Conservation (phyloP, 2,113 vertebrate species). For the Amblyornis subalaris region DNA sequence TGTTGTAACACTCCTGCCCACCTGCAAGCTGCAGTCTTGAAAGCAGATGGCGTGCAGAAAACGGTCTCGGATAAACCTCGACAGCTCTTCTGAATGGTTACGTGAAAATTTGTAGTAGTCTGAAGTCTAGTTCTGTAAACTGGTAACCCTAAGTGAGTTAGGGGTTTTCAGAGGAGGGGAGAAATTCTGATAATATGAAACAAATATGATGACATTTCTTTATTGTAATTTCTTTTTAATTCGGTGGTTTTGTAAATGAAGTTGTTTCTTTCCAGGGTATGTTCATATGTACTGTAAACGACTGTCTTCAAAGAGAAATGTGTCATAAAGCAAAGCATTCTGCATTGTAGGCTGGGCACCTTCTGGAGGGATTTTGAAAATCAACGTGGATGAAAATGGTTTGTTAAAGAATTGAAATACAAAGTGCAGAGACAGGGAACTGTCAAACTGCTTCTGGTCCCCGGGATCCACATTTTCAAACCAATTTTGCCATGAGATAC, state of each 20-base stretch:
- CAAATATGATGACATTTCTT: constrained; percentile 44
- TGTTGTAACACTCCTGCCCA: constrained; percentile 20
- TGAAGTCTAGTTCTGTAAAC: constrained; percentile 25
- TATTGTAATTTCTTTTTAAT: constrained; percentile 39
- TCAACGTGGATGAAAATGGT: not conserved
- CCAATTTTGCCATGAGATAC: not conserved
- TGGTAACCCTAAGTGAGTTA: constrained; percentile 46
- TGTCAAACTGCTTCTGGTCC: not conserved
- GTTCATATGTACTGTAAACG: constrained; percentile 90
- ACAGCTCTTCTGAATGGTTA: not conserved
- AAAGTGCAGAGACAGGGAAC: not conserved
- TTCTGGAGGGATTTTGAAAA: not conserved
- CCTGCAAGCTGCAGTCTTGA: not conserved
- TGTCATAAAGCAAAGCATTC: not conserved
- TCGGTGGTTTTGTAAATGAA: constrained; percentile 74
- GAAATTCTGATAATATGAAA: constrained; percentile 37
- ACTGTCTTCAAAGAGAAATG: constrained; percentile 69
- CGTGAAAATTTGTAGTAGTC: constrained; percentile 35
- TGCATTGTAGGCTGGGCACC: not conserved
- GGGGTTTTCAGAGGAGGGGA: not conserved
- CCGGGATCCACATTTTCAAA: not conserved
- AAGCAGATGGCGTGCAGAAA: constrained; percentile 32
- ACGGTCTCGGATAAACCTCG: constrained; percentile 26
- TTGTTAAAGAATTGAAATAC: not conserved
- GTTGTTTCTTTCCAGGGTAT: constrained; percentile 85